phyloP scores from a whole-genome alignment of 2,888 invertebrate species.

The Drosophila affinis region DNA sequence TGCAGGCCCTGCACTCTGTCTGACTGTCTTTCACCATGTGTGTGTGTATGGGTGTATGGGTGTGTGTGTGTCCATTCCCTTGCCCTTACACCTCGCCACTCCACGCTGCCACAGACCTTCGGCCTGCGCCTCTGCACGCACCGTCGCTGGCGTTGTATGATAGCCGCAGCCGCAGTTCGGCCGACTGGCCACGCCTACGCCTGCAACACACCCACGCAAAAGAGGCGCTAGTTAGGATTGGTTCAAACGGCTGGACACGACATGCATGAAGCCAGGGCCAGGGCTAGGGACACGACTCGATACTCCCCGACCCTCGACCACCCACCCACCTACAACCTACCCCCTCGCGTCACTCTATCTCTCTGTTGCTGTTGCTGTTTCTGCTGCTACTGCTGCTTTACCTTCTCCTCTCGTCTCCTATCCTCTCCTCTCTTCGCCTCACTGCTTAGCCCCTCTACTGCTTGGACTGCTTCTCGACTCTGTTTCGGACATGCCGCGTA shows the following conservation, averaged over 20 bases:
- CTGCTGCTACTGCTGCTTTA: not conserved
- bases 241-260: conserved; percentile 72
- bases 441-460: conserved; percentile 7
- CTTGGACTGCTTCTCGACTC: not conserved
- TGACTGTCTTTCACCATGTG: not conserved
- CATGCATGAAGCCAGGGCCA: conserved; percentile 16
- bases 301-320: not conserved
- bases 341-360: not conserved
- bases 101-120: not conserved
- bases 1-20: not conserved
- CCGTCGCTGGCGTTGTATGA: conserved; percentile 3
- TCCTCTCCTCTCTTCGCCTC: too few relatives aligned
- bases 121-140: conserved; percentile 26
- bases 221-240: conserved; percentile 75
- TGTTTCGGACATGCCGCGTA: conserved; percentile 74
- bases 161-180: conserved; percentile 46
- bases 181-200: conserved; percentile 79
- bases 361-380: conserved; percentile 6
- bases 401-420: not conserved
- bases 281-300: conserved; percentile 8
- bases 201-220: conserved; percentile 67
- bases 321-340: not conserved
- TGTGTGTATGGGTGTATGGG: not conserved
- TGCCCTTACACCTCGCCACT: not conserved
- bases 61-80: not conserved